phyloP scores from a whole-genome alignment of 2,888 invertebrate species.

The Fissipunctia ypsillon region DNA sequence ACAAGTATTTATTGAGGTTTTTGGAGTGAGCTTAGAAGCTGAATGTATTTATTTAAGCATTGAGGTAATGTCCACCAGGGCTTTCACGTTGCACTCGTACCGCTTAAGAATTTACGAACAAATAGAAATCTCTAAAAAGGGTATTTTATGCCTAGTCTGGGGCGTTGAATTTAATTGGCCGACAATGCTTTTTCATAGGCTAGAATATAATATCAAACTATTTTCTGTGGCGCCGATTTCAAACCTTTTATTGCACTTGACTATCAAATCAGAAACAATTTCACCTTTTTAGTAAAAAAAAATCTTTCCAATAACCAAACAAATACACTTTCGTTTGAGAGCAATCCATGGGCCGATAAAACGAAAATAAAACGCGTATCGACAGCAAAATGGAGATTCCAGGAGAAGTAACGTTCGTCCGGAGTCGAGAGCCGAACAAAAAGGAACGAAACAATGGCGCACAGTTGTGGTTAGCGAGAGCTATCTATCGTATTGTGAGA shows the following conservation, averaged over 20 bases:
- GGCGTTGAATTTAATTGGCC: too few relatives aligned
- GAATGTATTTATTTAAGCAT: constrained; percentile 21
- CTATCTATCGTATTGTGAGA: constrained; percentile 63
- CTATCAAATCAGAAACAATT: neutral
- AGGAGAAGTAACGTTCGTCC: constrained; percentile 18
- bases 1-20: constrained; percentile 10
- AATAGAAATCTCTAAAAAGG: neutral
- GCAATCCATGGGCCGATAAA: constrained; percentile 7
- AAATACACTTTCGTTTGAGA: constrained; percentile 23
- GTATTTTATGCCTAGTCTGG: neutral
- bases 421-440: constrained; percentile 32
- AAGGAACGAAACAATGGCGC: constrained; percentile 41
- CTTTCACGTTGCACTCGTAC: neutral
- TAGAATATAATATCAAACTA: neutral
- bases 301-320: neutral
- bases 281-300: neutral
- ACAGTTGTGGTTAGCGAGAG: constrained; percentile 56
- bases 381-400: constrained; percentile 43
- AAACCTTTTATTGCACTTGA: neutral
- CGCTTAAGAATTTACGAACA: neutral
- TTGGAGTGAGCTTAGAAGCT: constrained; percentile 2
- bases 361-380: constrained; percentile 36
- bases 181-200: neutral
- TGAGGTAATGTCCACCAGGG: constrained; percentile 8
- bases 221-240: neutral